These are phyloP conservation scores for Cynopterus sphinx DNA, from an alignment of 2,797 vertebrate genomes.

Conservation along the genomic window DNA sequence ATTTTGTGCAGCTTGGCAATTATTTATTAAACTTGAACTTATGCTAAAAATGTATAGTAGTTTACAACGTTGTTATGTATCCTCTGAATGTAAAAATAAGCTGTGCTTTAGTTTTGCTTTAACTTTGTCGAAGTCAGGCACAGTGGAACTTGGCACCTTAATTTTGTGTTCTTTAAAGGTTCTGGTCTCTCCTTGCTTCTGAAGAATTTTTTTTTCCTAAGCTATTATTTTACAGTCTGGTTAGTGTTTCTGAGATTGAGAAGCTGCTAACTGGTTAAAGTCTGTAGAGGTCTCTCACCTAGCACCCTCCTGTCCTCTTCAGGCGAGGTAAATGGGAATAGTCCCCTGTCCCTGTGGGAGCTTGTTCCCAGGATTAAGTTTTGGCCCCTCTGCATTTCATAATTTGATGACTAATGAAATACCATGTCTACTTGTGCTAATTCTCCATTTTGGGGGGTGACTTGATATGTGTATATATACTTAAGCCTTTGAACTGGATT, in stretches of 20 bases:
- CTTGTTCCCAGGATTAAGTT: neutral
- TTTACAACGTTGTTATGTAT: slow-evolving; percentile 12
- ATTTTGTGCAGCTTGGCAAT: neutral
- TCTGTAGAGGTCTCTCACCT: neutral
- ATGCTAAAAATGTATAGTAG: neutral
- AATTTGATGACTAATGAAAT: neutral
- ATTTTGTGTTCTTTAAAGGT: slow-evolving; percentile 22
- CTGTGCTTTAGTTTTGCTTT: neutral
- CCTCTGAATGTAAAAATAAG: slow-evolving; percentile 3
- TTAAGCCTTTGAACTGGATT: slow-evolving; percentile 4
- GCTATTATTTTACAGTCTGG: neutral
- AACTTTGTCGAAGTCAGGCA: neutral
- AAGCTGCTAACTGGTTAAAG: neutral
- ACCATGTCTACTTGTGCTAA: neutral
- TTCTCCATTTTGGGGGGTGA: neutral
- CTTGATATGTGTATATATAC: neutral
- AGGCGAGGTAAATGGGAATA: neutral
- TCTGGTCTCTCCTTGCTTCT: neutral
- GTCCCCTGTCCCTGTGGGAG: too few species aligned
- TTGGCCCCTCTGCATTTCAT: neutral
- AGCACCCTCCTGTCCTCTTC: neutral
- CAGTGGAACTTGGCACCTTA: neutral
- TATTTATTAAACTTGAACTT: neutral
- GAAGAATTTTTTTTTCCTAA: slow-evolving; percentile 10
- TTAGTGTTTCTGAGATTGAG: neutral